phyloP scores from a whole-genome alignment of 2,888 invertebrate species.

The Phania funesta region DNA sequence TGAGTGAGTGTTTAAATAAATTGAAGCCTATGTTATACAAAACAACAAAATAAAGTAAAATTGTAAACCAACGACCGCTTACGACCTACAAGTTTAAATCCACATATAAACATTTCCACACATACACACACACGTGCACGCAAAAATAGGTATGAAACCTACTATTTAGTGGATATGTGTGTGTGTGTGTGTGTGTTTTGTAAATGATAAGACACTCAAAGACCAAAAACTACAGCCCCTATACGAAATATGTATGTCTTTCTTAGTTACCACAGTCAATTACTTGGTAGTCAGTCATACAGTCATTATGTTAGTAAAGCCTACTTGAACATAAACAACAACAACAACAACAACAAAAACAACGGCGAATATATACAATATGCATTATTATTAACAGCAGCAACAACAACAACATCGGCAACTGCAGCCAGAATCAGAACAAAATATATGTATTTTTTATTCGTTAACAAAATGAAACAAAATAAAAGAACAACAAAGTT shows the following conservation, averaged over 20 bases:
- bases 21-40: constrained; percentile 55
- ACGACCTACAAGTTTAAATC: constrained; percentile 65
- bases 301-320: constrained; percentile 54
- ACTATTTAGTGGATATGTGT: background rate
- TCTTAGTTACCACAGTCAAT: constrained; percentile 32
- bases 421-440: constrained; percentile 23
- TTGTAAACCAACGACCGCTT: constrained; percentile 68
- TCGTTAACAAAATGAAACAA: constrained; percentile 23
- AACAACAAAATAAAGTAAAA: constrained; percentile 50
- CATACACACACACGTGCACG: background rate
- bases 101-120: constrained; percentile 3
- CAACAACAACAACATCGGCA: background rate
- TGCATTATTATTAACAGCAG: constrained; percentile 42
- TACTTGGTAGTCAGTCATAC: constrained; percentile 41
- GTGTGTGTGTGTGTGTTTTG: background rate
- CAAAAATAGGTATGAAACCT: constrained; percentile 16
- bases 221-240: constrained; percentile 35
- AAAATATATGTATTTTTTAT: constrained; percentile 9
- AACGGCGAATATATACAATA: constrained; percentile 40
- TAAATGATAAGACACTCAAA: constrained; percentile 36
- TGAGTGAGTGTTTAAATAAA: constrained; percentile 51
- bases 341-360: background rate
- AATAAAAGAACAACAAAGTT: constrained; percentile 44
- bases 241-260: constrained; percentile 14
- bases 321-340: constrained; percentile 21